Evolutionary conservation across 2,113 vertebrate genomes (phyloP).

Genomic region (Seriola dumerili): DNA sequence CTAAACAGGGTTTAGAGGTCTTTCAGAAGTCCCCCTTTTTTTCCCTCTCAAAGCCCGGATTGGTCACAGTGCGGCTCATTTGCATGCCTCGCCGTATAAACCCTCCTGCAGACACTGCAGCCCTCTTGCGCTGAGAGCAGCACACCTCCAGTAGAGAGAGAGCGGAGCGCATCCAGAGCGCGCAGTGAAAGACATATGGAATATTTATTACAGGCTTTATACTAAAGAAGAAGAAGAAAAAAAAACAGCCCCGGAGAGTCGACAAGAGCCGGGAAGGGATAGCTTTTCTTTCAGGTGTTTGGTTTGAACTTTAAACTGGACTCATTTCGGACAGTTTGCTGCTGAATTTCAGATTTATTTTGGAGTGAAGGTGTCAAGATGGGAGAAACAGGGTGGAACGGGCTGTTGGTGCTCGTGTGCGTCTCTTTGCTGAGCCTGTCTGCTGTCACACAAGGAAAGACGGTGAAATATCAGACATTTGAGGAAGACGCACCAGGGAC

Average conservation of each 20-base stretch:
- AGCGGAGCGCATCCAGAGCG: slow-evolving; percentile 69
- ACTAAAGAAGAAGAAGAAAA: slow-evolving; percentile 14
- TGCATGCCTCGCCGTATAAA: slow-evolving; percentile 94
- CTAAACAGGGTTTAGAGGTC: slow-evolving; percentile 84
- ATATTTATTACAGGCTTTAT: slow-evolving; percentile 59
- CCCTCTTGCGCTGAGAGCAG: slow-evolving; percentile 79
- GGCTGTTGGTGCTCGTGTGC: slow-evolving; percentile 70
- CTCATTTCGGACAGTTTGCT: slow-evolving; percentile 51
- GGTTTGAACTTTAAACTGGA: slow-evolving; percentile 49
- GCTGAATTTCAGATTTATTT: slow-evolving; percentile 41
- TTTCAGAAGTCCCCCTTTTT: slow-evolving; percentile 76
- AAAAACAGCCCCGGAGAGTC: slow-evolving; percentile 27
- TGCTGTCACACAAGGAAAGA: slow-evolving; percentile 84
- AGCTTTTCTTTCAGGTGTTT: slow-evolving; percentile 32
- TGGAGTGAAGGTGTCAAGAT: slow-evolving; percentile 66
- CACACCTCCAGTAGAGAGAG: slow-evolving; percentile 69
- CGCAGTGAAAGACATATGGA: slow-evolving; percentile 73
- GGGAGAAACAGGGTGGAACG: slow-evolving; percentile 75
- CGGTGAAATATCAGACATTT: slow-evolving; percentile 93
- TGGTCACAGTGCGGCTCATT: slow-evolving; percentile 88
- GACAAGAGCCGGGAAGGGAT: slow-evolving; percentile 15
- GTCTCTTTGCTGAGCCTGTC: slow-evolving; percentile 67
- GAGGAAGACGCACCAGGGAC: slow-evolving; percentile 94
- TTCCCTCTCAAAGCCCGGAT: slow-evolving; percentile 69
- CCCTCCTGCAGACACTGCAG: slow-evolving; percentile 83